Percentiles rank a stretch among this genome's conserved stretches.
Evolutionary conservation across 92 coral and sea anemone genomes (phyloP).

Genomic region (Phenganax stokvisi): DNA sequence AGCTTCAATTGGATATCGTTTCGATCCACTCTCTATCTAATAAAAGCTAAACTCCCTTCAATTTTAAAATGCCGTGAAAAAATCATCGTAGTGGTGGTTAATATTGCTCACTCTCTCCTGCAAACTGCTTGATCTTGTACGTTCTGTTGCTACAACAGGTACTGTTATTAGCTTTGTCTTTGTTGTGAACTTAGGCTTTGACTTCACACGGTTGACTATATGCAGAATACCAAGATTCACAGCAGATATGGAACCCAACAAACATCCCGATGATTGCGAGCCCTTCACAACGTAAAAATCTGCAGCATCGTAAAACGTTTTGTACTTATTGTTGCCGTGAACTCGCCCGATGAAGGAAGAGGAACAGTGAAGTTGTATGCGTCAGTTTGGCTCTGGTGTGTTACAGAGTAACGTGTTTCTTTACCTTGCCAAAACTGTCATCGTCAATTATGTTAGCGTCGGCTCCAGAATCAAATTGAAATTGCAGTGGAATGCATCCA

Average conservation of each 20-base stretch:
- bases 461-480: constrained; percentile 19
- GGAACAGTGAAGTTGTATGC: constrained; percentile 1
- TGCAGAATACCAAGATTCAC: not conserved
- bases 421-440: not conserved
- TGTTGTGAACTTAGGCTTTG: not conserved
- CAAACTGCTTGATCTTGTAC: no score
- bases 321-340: not conserved
- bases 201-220: not conserved
- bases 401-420: no score
- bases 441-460: not conserved
- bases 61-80: constrained; percentile 40
- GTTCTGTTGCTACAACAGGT: no score
- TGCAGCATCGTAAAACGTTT: no score
- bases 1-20: not conserved
- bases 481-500: constrained; percentile 3
- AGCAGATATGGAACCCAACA: constrained; percentile 15
- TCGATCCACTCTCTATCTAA: constrained; percentile 17
- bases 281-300: no score
- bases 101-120: not conserved
- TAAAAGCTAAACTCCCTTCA: constrained; percentile 43
- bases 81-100: not conserved
- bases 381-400: not conserved
- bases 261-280: not conserved
- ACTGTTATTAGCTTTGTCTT: not conserved
- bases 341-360: constrained; percentile 18